These are phyloP conservation scores for Sceloporus undulatus DNA, from an alignment of 2,113 vertebrate species.

Conservation along the genomic window DNA sequence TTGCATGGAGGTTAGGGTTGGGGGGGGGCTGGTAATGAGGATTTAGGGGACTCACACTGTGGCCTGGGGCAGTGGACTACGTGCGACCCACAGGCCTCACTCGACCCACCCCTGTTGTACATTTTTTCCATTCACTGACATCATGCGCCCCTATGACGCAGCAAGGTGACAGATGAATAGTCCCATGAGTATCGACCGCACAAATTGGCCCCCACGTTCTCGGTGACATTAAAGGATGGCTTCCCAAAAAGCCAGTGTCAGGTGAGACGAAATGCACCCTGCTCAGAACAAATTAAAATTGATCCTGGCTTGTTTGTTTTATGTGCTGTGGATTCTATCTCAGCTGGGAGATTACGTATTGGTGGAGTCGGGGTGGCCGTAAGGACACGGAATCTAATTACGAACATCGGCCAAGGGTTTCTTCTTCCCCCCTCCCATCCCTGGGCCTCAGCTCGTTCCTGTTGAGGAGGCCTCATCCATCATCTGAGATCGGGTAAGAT, in stretches of 20 bases:
- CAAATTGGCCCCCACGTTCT: slow-evolving; percentile 28
- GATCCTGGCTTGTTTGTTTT: slow-evolving; percentile 46
- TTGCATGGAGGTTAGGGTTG: too few relatives aligned
- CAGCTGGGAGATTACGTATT: background rate
- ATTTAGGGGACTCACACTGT: too few relatives aligned
- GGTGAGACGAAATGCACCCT: slow-evolving; percentile 49
- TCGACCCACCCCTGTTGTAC: too few relatives aligned
- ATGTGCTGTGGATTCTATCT: slow-evolving; percentile 32
- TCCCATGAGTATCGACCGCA: slow-evolving; percentile 20
- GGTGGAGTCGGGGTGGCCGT: background rate
- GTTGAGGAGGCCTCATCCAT: slow-evolving; percentile 43
- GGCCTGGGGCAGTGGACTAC: too few relatives aligned
- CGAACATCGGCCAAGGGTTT: slow-evolving; percentile 53
- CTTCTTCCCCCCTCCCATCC: slow-evolving; percentile 25
- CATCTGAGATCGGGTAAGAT: background rate
- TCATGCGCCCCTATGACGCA: background rate
- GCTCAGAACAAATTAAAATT: slow-evolving; percentile 68
- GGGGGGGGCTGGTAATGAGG: too few relatives aligned
- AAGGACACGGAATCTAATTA: slow-evolving; percentile 53
- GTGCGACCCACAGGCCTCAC: too few relatives aligned
- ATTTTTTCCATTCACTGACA: background rate
- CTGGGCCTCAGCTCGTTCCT: background rate
- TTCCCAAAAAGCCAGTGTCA: slow-evolving; percentile 37
- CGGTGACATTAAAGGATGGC: slow-evolving; percentile 70
- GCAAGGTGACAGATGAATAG: background rate